These are phyloP conservation scores for Oreochromis niloticus DNA, from an alignment of 2,113 vertebrate genomes.

Conservation along the genomic window DNA sequence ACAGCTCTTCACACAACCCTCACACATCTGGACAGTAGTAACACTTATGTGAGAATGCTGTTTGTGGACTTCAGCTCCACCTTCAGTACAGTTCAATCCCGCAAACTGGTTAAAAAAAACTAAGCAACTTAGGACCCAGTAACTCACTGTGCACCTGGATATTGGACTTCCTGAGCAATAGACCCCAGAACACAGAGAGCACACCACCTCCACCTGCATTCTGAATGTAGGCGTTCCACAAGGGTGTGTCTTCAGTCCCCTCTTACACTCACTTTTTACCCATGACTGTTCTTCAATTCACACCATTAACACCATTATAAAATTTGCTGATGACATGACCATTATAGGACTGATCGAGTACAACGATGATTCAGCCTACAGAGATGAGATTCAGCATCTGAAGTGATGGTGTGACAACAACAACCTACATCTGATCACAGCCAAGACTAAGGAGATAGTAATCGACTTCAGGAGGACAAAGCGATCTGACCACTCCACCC, in stretches of 20 bases:
- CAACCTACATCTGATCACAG: no score
- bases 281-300: neutral
- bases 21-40: neutral
- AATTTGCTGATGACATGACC: neutral
- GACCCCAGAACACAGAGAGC: neutral
- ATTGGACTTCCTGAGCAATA: neutral
- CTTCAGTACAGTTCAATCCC: rapidly evolving
- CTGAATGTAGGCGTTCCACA: neutral
- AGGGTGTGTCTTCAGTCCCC: rapidly evolving
- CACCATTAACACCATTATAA: neutral
- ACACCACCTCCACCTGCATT: neutral
- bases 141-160: neutral
- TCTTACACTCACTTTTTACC: neutral
- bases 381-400: neutral
- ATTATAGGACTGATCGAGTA: neutral
- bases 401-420: neutral
- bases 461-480: no score
- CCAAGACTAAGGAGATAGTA: no score
- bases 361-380: neutral
- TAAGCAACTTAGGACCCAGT: neutral
- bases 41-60: neutral
- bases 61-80: neutral
- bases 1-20: neutral
- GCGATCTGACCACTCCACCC: no score
- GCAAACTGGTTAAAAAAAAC: neutral